Evolutionary conservation across 2,888 invertebrate genomes (phyloP), one percentile per base, ranked within the genome.

Genomic region (Cephus runcator): DNA sequence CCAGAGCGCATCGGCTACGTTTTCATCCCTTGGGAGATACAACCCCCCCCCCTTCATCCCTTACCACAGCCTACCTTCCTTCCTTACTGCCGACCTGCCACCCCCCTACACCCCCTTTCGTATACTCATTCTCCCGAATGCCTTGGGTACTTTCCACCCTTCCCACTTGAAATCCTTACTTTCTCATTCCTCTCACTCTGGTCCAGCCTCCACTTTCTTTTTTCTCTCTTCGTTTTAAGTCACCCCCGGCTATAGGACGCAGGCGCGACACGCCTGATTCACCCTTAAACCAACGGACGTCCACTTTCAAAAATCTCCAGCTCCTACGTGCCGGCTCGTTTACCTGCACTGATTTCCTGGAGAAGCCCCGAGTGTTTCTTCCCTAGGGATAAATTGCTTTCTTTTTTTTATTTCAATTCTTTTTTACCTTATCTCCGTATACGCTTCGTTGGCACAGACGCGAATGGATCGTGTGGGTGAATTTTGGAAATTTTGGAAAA

Each of bases 1-100:
- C 85, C 82, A 83, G 83, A 85, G 87, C 85, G 84, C 83, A 82
- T 86, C 87, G 86, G 86, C 84, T 86, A 85, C 84, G 83, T 87
- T 88, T 88, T 87, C 84, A 83, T 83, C 81, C 82, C 79, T 75
- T 34, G 84, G 80, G 79, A 84, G 81, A 81, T 82, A 69, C n/a
- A 69, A 30, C 0, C 69, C 23, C 11, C 15, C 9, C 23, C 69
- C 2, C 30, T 69, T 30, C 23, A 30, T n/a, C 69, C 33, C 69
- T n/a, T 69, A 12, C 11, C 69, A 11, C 69, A 0, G 12, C 33
- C 69, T 69, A 30, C 23, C 33, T 33, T 69, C 69, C 33, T 69
- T 69, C 30, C 15, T 40, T 6, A 1, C 15, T 40, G 4, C 36
- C 12, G 36, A 36, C 36, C 36, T 35, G 11, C 11, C 35, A 0